Evolutionary conservation across 2,888 invertebrate species (phyloP).

Genomic region (Agonopterix alstromeriana): DNA sequence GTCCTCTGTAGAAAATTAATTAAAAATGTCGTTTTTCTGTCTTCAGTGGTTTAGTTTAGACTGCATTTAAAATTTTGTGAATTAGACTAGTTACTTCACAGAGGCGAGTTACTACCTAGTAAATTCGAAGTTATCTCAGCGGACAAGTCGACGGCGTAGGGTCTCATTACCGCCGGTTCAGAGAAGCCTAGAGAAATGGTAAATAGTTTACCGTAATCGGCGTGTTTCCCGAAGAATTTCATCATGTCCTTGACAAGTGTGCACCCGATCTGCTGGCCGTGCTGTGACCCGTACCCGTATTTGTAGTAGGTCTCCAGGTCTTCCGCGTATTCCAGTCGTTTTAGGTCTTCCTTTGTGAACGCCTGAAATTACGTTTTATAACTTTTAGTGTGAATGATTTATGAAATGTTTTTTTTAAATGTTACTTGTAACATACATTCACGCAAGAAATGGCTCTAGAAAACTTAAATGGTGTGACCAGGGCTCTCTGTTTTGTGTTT

Average conservation of each 20-base stretch:
- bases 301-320: conserved; percentile 86
- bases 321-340: conserved; percentile 85
- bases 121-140: too few relatives aligned
- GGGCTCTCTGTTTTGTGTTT: too few relatives aligned
- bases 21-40: too few relatives aligned
- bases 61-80: too few relatives aligned
- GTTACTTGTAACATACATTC: neutral
- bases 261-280: conserved; percentile 83
- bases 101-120: too few relatives aligned
- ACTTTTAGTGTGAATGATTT: neutral
- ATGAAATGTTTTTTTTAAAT: neutral
- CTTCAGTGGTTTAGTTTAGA: too few relatives aligned
- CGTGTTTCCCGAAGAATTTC: conserved; percentile 78
- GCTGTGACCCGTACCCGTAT: conserved; percentile 82
- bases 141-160: too few relatives aligned
- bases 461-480: too few relatives aligned
- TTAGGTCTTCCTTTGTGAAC: conserved; percentile 83
- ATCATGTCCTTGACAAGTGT: conserved; percentile 84
- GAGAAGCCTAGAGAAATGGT: conserved; percentile 2
- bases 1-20: too few relatives aligned
- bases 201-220: conserved; percentile 45
- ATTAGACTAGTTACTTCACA: too few relatives aligned
- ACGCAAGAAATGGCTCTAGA: too few relatives aligned
- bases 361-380: conserved; percentile 45
- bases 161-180: neutral